phyloP scores from a whole-genome alignment of 2,888 invertebrate species.

The Omphaloscelis lunosa region DNA sequence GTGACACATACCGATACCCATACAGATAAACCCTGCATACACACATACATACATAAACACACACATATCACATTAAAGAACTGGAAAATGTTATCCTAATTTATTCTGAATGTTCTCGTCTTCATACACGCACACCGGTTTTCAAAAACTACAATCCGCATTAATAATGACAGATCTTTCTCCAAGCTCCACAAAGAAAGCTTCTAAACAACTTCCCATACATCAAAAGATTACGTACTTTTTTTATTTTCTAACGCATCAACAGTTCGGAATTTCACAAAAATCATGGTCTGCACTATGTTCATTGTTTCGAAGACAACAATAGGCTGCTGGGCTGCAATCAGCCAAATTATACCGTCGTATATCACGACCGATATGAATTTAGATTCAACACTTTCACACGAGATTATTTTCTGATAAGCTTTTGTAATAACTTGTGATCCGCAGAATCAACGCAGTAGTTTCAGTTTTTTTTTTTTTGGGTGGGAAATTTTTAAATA shows the following conservation, averaged over 20 bases:
- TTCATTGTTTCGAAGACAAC: slow-evolving; percentile 61
- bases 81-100: too few relatives aligned
- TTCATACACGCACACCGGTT: background rate
- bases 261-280: slow-evolving; percentile 58
- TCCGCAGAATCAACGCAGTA: background rate
- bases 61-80: too few relatives aligned
- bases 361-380: slow-evolving; percentile 67
- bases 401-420: slow-evolving; percentile 49
- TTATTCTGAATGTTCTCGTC: too few relatives aligned
- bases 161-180: background rate
- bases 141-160: background rate
- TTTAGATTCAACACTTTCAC: slow-evolving; percentile 65
- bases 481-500: too few relatives aligned
- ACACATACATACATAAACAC: too few relatives aligned
- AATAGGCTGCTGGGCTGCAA: slow-evolving; percentile 63
- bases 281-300: slow-evolving; percentile 56
- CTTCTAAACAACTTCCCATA: slow-evolving; percentile 32
- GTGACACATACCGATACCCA: too few relatives aligned
- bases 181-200: slow-evolving; percentile 34
- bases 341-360: slow-evolving; percentile 70
- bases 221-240: slow-evolving; percentile 20
- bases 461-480: too few relatives aligned
- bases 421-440: slow-evolving; percentile 4
- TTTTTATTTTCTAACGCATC: slow-evolving; percentile 53
- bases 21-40: too few relatives aligned